Base-by-base conservation (phyloP, 2,888 invertebrate species). In the Drosophila neotestacea region DNA sequence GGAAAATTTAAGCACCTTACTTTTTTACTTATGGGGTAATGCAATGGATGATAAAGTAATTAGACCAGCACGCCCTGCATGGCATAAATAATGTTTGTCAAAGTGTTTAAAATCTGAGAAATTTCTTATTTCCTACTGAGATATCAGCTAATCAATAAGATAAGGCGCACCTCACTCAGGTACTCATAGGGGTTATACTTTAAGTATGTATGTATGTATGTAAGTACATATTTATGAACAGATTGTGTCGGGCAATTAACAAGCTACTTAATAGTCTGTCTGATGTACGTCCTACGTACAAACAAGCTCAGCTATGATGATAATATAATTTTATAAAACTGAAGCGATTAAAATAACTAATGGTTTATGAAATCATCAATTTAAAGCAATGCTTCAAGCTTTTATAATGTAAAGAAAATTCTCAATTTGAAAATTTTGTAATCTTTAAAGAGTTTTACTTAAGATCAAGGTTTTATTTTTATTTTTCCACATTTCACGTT, bases 1-100 rank as follows among this genome's bases (percentile, higher is more conserved):
- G 85, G 75, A 77, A 87, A 81, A 70, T 81, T 74, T 77, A 79
- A 87, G 88, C 77, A 79, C 72, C 72, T 77, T 76, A 68, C 69
- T 73, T 70, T 73, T 61, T 66, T 42, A 48, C 47, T 66, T 42
- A 48, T 42, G 28, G 51, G 51, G 50, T 74, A 59, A 69, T 59
- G 52, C 73, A 68, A 58, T 51, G 48, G 73, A 71, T 64, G 65
- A 79, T 82, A 77, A 77, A 85, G 85, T 82, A 85, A 82, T 87
- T 85, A 85, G 77, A 73, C 34, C 71, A 70, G 22, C 32, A 48
- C 38, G 56, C 44, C 36, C 44, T 55, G 64, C 56, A 51, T 69
- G 65, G 62, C 77, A 81, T 71, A 61, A 61, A 39, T 52, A 67
- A 64, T 41, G 27, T 27, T 13, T 38, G 16, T 36, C 42, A 48